Conservation (phyloP, 2,113 vertebrate species). For the Corynorhinus townsendii region DNA sequence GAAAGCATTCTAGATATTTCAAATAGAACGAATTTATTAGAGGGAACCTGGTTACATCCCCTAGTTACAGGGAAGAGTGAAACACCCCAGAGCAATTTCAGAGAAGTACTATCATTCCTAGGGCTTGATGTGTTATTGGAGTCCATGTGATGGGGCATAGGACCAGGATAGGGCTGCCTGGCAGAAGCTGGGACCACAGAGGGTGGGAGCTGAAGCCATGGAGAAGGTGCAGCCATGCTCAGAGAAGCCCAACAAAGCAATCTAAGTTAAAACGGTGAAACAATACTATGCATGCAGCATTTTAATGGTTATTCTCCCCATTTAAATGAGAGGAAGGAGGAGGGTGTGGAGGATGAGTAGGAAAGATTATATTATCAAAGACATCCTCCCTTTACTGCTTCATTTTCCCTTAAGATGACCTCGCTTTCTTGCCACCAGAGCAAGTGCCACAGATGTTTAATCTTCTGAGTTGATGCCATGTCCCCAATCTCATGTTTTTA, state of each 20-base stretch:
- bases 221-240: neutral
- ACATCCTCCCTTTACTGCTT: neutral
- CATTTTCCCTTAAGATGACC: neutral
- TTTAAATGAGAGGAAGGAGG: neutral
- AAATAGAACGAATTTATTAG: neutral
- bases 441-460: neutral
- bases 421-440: constrained; percentile 32
- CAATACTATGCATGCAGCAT: neutral
- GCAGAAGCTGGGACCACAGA: neutral
- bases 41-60: neutral
- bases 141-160: neutral
- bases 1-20: neutral
- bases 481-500: neutral
- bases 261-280: neutral
- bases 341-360: neutral
- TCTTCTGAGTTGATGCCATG: neutral
- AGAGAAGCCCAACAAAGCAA: neutral
- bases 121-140: neutral
- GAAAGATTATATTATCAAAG: neutral
- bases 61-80: neutral
- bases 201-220: neutral
- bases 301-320: neutral
- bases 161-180: neutral
- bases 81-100: neutral
- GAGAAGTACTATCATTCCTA: neutral